Percentiles rank a stretch among this genome's conserved stretches.
Evolutionary conservation across 2,113 vertebrate genomes (phyloP).

Genomic region (Pycnonotus jocosus): DNA sequence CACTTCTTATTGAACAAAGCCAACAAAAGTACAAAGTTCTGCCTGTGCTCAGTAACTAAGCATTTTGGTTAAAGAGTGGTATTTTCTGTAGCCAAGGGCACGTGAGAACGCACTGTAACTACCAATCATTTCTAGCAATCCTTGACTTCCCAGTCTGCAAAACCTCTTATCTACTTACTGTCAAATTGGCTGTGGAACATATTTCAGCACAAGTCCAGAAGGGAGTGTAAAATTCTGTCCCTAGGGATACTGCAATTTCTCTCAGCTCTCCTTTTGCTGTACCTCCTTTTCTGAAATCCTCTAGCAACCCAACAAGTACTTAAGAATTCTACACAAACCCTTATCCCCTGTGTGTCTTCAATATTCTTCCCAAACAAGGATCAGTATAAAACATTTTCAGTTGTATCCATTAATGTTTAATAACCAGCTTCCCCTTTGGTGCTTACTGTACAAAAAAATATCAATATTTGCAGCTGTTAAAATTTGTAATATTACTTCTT

Average conservation of each 20-base stretch:
- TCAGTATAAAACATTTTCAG: not conserved
- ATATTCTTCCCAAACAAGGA: not conserved
- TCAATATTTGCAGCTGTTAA: not conserved
- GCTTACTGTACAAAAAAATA: not conserved
- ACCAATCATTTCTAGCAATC: not conserved
- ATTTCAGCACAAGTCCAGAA: not conserved
- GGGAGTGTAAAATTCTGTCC: not conserved
- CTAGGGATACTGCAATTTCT: not conserved
- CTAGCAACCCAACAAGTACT: not conserved
- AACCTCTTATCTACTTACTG: not conserved
- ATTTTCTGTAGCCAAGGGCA: not conserved
- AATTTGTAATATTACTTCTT: not conserved
- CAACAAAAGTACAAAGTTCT: not conserved
- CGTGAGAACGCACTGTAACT: not conserved
- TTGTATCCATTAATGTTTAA: constrained; percentile 19
- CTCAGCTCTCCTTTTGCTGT: not conserved
- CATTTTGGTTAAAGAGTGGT: not conserved
- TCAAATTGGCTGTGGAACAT: not conserved
- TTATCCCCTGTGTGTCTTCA: not conserved
- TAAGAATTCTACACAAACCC: not conserved
- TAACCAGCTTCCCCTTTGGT: not conserved
- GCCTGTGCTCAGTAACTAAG: not conserved
- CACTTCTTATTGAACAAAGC: not conserved
- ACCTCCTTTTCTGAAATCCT: not conserved
- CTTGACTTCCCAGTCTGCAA: not conserved